Percentiles rank a stretch among this genome's conserved stretches.
These are phyloP conservation scores for Doryteuthis pealeii DNA, from an alignment of 1,140 invertebrate species.

Conservation along the genomic window DNA sequence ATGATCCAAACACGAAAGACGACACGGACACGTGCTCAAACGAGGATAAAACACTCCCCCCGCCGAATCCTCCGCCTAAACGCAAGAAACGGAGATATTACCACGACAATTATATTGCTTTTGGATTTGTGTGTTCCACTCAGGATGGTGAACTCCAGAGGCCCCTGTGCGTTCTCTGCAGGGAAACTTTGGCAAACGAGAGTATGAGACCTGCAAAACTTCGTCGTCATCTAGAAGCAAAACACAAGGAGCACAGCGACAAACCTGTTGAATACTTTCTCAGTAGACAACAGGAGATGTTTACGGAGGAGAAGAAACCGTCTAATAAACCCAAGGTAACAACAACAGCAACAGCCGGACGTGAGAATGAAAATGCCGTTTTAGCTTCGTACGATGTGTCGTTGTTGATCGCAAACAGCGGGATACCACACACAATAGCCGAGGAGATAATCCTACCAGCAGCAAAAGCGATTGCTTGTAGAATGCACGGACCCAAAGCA, in stretches of 20 bases:
- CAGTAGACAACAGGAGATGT: background rate
- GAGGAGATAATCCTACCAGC: background rate
- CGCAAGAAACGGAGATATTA: too few species aligned
- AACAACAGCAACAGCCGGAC: background rate
- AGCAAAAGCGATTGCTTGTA: background rate
- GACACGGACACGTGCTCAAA: too few species aligned
- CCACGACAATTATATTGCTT: background rate
- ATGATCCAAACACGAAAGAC: too few species aligned
- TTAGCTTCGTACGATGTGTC: background rate
- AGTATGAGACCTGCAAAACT: background rate
- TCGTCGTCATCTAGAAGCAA: background rate
- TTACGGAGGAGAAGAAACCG: background rate
- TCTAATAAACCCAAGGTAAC: too few species aligned
- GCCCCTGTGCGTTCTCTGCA: background rate
- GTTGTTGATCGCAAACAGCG: background rate
- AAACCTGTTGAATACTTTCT: slow-evolving; percentile 3
- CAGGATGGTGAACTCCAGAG: background rate
- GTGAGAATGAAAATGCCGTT: slow-evolving; percentile 6
- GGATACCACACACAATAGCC: background rate
- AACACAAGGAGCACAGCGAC: background rate
- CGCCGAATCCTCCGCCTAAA: too few species aligned
- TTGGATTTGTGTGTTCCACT: background rate
- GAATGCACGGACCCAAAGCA: background rate
- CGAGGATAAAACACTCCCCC: too few species aligned
- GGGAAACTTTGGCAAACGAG: background rate